Base-by-base conservation (phyloP, 2,797 vertebrate species). In the Pristis pectinata region DNA sequence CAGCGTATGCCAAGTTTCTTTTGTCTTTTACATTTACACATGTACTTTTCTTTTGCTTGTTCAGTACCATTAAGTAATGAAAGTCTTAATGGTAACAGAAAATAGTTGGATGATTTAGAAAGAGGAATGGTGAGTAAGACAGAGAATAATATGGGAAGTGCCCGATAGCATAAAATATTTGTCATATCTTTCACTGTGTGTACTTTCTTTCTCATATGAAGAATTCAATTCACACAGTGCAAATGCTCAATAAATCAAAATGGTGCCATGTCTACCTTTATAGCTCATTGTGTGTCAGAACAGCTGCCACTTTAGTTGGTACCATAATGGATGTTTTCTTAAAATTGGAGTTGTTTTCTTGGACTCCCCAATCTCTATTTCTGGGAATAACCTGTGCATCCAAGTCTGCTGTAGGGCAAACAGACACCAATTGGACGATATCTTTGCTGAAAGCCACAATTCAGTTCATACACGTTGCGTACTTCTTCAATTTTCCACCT, bases 51-150 rank as follows among this genome's bases (percentile, higher is more conserved):
- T 94, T 76, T 89, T 79, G 72, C 70, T 74, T 61, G 37, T 37
- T 24, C 59, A 56, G 64, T 72, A 17, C 92, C 85, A 94, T 94
- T 94, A 94, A 80, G 80, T 94, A 95, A 95, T 94, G 74, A 92
- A 56, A 82, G n/a, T 94, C 76, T 30, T 49, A 95, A 94, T 70
- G 59, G 85, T 56, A 93, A 85, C 37, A 44, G n/a, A 30, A 77
- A 87, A 8, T 41, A 89, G 15, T 9, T 56, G 41, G 27, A 92
- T 95, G 95, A 94, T 94, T 94, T 67, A 95, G 53, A 92, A 76
- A 77, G 80, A 96, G 91, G 95, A 95, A 96, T 95, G 95, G 94
- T 95, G 94, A 94, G 64, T 87, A 93, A n/a, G 74, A 94, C 64
- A 56, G 61, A 79, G 85, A 93, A 94, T 94, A 49, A 76, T 79